Conservation (phyloP, 2,797 vertebrate species). For the Sebastes aleutianus region DNA sequence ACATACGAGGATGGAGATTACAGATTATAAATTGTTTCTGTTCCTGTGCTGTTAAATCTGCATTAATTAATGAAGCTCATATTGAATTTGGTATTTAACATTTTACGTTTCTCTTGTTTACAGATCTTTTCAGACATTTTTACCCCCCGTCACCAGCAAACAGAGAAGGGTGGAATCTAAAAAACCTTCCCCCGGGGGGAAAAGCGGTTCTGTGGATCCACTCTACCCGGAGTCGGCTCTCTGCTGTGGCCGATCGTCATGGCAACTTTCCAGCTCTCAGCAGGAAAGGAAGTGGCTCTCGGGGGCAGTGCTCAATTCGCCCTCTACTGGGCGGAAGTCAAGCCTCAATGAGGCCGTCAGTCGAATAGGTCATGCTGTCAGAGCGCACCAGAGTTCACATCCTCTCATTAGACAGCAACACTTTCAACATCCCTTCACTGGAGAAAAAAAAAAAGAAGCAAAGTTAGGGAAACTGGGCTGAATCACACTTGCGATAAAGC, state of each 20-base stretch:
- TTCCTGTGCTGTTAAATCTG: neutral
- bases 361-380: slow-evolving; percentile 77
- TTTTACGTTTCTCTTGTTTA: neutral
- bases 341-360: slow-evolving; percentile 72
- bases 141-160: neutral
- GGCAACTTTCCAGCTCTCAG: slow-evolving; percentile 80
- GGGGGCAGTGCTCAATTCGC: slow-evolving; percentile 75
- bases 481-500: slow-evolving; percentile 13
- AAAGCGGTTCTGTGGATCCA: slow-evolving; percentile 67
- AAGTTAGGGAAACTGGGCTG: slow-evolving; percentile 45
- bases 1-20: neutral
- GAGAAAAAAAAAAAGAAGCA: slow-evolving; percentile 13
- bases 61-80: neutral
- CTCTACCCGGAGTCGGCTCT: slow-evolving; percentile 53
- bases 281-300: slow-evolving; percentile 81
- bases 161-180: neutral
- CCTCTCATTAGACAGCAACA: slow-evolving; percentile 74
- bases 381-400: slow-evolving; percentile 76
- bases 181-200: slow-evolving; percentile 21
- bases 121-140: neutral
- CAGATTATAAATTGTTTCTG: neutral
- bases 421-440: slow-evolving; percentile 53
- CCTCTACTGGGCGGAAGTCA: slow-evolving; percentile 84
- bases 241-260: slow-evolving; percentile 60
- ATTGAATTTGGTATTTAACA: neutral